Base-by-base conservation (phyloP, 2,797 vertebrate genomes). In the Hybognathus amarus region DNA sequence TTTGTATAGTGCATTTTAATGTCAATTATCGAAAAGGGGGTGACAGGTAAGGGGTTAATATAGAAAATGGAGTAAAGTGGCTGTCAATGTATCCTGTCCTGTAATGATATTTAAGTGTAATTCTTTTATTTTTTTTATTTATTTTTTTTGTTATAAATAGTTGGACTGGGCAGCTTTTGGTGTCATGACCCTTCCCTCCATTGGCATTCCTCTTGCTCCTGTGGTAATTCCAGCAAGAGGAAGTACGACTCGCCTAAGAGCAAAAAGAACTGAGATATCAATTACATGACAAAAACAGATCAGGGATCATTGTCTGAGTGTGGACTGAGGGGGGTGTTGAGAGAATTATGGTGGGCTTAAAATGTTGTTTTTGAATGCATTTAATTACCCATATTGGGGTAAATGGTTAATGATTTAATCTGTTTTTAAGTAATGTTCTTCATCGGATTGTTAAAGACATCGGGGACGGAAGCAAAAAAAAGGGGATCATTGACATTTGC, bases 121-220 rank as follows among this genome's bases (percentile, higher is more conserved):
- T 56, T 0, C 38, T n/a, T 66, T 36, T 20, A 36, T 11, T 56
- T 10, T 56, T 11, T 10, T n/a, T 4, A 0, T 6, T 7, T 20
- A 36, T 11, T 56, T 10, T 56, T 11, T 10, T n/a, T 4, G 0
- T 6, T 7, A n/a, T n/a, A n/a, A 42, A 56, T 71, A 99, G 98
- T 91, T 98, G 93, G 97, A 99, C 92, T 99, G 98, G 97, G 96
- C 96, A 0, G 97, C 98, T 0, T 99, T 99, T 0, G 97, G 97
- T 0, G 97, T 99, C 85, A 99, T 99, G 97, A 99, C 98, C 1
- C 92, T 99, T 5, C 98, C 98, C 1, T 99, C 98, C 89, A 99
- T 99, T 0, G 97, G 97, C 61, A 97, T 99, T 90, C 98, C 98
- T 0, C 94, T n/a, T 99, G 88, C 95, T 99, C 20, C 92, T 99